A percentile compares a stretch with the other conserved stretches of the same genome.
Evolutionary conservation across 2,888 invertebrate genomes (phyloP).

Genomic region (Teinopalpus imperialis): DNA sequence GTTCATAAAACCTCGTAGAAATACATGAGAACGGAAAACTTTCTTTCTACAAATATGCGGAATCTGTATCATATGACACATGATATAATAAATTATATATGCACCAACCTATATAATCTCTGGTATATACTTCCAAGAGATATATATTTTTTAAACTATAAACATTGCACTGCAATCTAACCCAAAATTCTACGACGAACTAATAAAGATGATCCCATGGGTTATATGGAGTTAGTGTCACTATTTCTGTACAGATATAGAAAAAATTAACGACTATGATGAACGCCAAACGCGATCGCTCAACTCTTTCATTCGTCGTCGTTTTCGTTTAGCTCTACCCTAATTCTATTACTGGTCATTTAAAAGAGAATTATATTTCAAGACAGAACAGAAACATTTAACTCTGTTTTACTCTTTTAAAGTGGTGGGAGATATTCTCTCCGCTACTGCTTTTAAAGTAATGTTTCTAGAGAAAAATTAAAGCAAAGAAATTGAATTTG

Average conservation of each 20-base stretch:
- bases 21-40: no score
- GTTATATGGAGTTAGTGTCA: constrained; percentile 22
- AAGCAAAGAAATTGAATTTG: background rate
- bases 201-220: constrained; percentile 21
- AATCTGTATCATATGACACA: no score
- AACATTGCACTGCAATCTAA: constrained; percentile 19
- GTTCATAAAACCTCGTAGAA: no score
- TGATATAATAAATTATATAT: no score
- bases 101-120: no score
- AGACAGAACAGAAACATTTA: constrained; percentile 11
- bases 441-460: background rate
- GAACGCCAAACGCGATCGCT: constrained; percentile 15
- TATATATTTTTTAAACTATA: constrained; percentile 15
- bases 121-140: background rate
- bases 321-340: constrained; percentile 18
- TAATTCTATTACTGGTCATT: constrained; percentile 24
- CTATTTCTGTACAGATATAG: constrained; percentile 20
- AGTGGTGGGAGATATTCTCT: background rate
- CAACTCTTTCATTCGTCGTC: constrained; percentile 21
- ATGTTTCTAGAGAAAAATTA: background rate
- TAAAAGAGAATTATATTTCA: constrained; percentile 23
- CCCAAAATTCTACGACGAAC: constrained; percentile 13
- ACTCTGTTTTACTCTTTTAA: background rate
- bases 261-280: constrained; percentile 16
- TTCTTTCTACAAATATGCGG: no score